Conservation (phyloP, 1,140 invertebrate species). For the Lethrus apterus region DNA sequence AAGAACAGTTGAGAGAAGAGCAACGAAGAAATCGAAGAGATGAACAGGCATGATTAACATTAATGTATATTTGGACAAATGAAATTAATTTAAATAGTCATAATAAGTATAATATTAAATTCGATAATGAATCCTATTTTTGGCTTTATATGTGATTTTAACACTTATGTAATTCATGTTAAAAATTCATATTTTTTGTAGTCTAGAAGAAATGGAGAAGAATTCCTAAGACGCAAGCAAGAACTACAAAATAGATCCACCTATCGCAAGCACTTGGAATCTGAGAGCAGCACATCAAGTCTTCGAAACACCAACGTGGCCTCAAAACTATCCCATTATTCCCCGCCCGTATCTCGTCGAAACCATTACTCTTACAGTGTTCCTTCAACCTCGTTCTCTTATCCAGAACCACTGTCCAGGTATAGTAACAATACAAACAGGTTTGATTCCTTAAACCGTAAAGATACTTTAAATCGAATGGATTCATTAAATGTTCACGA, state of each 20-base stretch:
- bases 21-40: constrained; percentile 26
- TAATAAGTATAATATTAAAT: background rate
- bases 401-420: constrained; percentile 17
- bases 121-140: background rate
- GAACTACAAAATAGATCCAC: constrained; percentile 45
- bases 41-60: constrained; percentile 25
- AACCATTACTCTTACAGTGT: constrained; percentile 31
- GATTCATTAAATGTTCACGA: constrained; percentile 32
- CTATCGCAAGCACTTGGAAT: constrained; percentile 37
- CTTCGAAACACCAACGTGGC: constrained; percentile 28
- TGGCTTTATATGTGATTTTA: constrained; percentile 7
- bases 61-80: background rate
- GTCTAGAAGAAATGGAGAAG: constrained; percentile 45
- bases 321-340: constrained; percentile 34
- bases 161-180: no score
- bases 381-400: constrained; percentile 34
- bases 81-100: background rate
- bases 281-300: constrained; percentile 29
- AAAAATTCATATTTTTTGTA: constrained; percentile 39
- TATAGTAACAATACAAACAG: constrained; percentile 5
- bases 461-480: constrained; percentile 28
- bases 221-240: constrained; percentile 42
- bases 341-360: constrained; percentile 32
- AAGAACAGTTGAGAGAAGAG: constrained; percentile 44
- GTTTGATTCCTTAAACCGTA: constrained; percentile 30